Base-by-base conservation (phyloP, 2,888 invertebrate genomes). In the Dolichomitus sp. region DNA sequence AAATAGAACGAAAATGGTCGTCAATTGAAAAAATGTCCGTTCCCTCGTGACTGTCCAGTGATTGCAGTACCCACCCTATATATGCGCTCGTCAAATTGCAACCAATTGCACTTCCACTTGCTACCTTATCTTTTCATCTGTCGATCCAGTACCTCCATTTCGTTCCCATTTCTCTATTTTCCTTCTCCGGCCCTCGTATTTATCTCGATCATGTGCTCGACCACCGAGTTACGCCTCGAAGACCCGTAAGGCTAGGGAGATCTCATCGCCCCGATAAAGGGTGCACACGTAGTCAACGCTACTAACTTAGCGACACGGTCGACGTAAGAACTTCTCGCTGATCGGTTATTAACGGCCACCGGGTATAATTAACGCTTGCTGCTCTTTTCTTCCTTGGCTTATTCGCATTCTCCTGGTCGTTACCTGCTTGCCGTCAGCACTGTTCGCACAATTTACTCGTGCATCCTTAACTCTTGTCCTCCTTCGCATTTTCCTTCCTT, bases 311-410 rank as follows among this genome's bases (percentile, higher is more conserved):
- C 57, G 70, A 57, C 70, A 30, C 42, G 54, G 54, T 23, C 37
- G 52, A 57, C 42, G 45, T 40, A 74, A 57, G 69, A 78, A 81
- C 70, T 74, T 78, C 79, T 72, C 17, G 80, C 57, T 57, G 87
- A 86, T 88, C 87, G 88, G 84, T 90, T 90, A 89, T 89, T 88
- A 89, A 88, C 87, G 86, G 87, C 88, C 89, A 86, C 85, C 80
- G 84, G 88, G 84, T 87, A 85, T 88, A 89, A 90, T 91, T 90
- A 89, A 88, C 86, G 84, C 87, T 82, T 63, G 45, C 50, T 59
- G 73, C 61, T 76, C 19, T 50, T 63, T 52, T 57, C 81, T 57
- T 65, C 61, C 50, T 57, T 40, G 17, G 37, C 37, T 45, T 69
- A 73, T 70, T 68, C 69, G 75, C 75, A 68, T 52, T 73, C 50